Evolutionary conservation across 2,113 vertebrate species (phyloP).

Genomic region (Hipposideros armiger): DNA sequence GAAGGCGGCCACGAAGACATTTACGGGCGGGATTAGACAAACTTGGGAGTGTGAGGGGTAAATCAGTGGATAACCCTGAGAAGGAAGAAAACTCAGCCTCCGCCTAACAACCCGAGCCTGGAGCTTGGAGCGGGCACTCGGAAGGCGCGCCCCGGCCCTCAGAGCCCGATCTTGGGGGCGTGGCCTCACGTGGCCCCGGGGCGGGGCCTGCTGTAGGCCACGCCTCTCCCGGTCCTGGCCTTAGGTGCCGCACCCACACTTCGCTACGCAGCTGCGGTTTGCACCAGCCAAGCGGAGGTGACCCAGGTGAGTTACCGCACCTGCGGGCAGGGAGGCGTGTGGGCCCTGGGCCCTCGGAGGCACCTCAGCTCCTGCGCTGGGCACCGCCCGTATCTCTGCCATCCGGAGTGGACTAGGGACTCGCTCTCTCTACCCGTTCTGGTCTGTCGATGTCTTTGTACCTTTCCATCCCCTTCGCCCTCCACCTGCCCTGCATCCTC

Average conservation of each 20-base stretch:
- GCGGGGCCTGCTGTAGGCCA: not conserved
- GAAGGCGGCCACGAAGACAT: not conserved
- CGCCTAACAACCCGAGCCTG: rapidly evolving
- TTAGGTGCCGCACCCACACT: not conserved
- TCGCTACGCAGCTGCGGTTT: not conserved
- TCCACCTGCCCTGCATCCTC: not conserved
- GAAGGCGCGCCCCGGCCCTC: rapidly evolving
- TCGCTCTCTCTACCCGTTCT: not conserved
- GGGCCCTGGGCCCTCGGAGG: not conserved
- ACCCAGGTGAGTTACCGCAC: slow-evolving; percentile 61
- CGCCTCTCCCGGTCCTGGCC: not conserved
- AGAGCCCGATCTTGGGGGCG: not conserved
- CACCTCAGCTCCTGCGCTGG: not conserved
- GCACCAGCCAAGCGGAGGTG: not conserved
- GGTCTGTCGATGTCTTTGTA: not conserved
- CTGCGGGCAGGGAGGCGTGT: not conserved
- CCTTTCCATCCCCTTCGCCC: not conserved
- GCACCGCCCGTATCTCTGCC: not conserved
- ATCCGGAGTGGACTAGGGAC: not conserved
- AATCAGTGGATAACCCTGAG: not conserved
- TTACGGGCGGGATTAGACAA: not conserved
- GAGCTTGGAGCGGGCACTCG: rapidly evolving
- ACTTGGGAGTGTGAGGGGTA: too few relatives aligned
- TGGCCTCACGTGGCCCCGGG: not conserved
- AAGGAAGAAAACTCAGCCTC: too few relatives aligned